Conservation (phyloP, 2,888 invertebrate genomes). For the Pedicia rivosa region DNA sequence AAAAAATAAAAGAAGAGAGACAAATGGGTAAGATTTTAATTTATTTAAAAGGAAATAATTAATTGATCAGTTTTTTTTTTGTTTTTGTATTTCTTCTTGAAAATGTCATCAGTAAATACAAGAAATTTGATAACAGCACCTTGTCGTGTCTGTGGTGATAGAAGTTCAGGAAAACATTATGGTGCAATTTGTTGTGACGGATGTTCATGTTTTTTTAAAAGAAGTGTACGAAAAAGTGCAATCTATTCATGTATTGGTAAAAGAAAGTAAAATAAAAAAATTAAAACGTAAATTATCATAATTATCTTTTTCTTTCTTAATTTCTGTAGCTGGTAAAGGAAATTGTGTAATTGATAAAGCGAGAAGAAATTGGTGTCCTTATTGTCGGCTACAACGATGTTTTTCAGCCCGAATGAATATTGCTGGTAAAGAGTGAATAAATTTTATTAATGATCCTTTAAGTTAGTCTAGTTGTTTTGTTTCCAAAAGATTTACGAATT, state of each 20-base stretch:
- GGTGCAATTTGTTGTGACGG: constrained; percentile 77
- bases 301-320: neutral
- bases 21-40: no score
- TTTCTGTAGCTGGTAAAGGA: constrained; percentile 44
- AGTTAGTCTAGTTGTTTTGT: neutral
- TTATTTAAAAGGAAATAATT: no score
- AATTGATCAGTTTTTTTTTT: no score
- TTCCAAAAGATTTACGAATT: neutral
- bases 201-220: constrained; percentile 79
- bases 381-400: constrained; percentile 64
- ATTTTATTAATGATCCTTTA: neutral
- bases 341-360: constrained; percentile 65
- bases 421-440: constrained; percentile 37
- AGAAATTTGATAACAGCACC: constrained; percentile 16
- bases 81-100: no score
- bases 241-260: constrained; percentile 63
- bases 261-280: constrained; percentile 16
- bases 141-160: constrained; percentile 69
- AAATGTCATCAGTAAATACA: constrained; percentile 2
- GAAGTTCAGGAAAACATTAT: constrained; percentile 71
- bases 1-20: no score
- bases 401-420: constrained; percentile 63
- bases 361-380: constrained; percentile 75
- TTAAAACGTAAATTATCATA: neutral
- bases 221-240: constrained; percentile 57